Conservation (phyloP, 2,113 vertebrate species). For the Pteruthius melanotis region DNA sequence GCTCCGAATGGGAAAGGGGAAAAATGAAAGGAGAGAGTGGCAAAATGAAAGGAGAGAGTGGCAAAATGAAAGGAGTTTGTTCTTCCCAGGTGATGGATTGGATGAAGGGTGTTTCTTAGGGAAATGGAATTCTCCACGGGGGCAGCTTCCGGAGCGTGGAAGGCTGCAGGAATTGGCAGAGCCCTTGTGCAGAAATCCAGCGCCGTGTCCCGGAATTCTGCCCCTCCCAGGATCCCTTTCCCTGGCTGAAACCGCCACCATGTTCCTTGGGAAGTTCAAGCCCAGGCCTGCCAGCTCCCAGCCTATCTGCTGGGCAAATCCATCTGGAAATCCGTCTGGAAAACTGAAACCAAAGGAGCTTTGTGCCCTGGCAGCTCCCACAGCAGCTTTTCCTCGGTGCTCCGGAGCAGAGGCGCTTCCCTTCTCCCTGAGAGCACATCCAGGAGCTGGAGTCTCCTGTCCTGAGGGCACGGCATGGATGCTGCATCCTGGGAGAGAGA, state of each 20-base stretch:
- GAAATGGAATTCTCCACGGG: not conserved
- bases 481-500: not conserved
- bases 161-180: not conserved
- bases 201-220: fast-evolving
- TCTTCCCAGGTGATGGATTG: not conserved
- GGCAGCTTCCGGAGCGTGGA: not conserved
- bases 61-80: not conserved
- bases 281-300: not conserved
- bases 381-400: not conserved
- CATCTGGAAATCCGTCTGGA: not conserved
- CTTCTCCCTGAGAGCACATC: not conserved
- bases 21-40: not conserved
- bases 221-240: not conserved
- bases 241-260: not conserved
- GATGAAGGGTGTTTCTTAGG: not conserved
- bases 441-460: fast-evolving
- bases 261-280: not conserved
- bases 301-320: not conserved
- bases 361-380: not conserved
- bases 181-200: not conserved
- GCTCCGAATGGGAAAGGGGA: not conserved
- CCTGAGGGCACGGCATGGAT: not conserved
- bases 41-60: too few relatives aligned
- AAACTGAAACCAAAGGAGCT: not conserved
- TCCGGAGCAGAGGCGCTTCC: not conserved